Evolutionary conservation across 2,888 invertebrate species (phyloP).

Genomic region (Chloromyia formosa): DNA sequence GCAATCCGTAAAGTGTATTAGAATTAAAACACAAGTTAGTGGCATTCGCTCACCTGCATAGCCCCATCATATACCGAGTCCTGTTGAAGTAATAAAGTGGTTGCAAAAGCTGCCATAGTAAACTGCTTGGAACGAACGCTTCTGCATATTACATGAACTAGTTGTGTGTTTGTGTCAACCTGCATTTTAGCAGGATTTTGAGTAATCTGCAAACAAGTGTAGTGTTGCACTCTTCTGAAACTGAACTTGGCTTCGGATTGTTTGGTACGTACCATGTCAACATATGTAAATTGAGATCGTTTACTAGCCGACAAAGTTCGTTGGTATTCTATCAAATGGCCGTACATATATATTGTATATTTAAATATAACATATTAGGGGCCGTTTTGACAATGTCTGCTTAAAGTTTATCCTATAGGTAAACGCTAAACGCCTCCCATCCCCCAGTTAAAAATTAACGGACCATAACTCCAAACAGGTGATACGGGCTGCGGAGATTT

Average conservation of each 20-base stretch:
- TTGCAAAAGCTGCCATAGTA: not conserved
- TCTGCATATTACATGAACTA: constrained; percentile 23
- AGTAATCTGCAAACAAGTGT: not conserved
- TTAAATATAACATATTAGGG: too few relatives aligned
- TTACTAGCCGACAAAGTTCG: not conserved
- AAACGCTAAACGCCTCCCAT: too few relatives aligned
- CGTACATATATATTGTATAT: too few relatives aligned
- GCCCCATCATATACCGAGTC: constrained; percentile 8
- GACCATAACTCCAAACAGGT: too few relatives aligned
- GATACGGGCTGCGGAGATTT: too few relatives aligned
- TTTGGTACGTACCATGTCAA: not conserved
- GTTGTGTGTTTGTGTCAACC: constrained; percentile 17
- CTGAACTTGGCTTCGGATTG: not conserved
- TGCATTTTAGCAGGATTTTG: not conserved
- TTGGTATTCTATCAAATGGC: too few relatives aligned
- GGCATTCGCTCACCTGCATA: too few relatives aligned
- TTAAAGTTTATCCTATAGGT: too few relatives aligned
- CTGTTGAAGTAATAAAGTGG: constrained; percentile 31
- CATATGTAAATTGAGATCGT: constrained; percentile 21
- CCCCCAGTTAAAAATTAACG: too few relatives aligned
- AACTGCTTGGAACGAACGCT: not conserved
- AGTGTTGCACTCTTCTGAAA: constrained; percentile 1
- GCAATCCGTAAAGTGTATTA: too few relatives aligned
- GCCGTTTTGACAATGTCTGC: too few relatives aligned
- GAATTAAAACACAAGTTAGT: not conserved